Percentiles rank a stretch among this genome's conserved stretches.
Conservation (phyloP, 2,888 invertebrate genomes). For the Platerodrilus igneus region DNA sequence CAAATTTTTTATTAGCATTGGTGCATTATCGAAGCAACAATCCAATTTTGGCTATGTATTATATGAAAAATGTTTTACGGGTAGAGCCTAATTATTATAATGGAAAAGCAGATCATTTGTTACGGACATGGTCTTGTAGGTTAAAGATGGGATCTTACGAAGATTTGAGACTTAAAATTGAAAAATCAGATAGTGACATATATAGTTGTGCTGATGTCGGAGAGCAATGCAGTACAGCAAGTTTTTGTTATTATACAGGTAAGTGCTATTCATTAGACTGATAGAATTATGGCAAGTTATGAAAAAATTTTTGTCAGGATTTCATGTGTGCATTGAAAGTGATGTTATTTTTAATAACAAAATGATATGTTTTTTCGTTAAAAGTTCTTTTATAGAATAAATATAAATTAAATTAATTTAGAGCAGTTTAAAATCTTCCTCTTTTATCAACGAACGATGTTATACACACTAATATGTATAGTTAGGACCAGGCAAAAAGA, state of each 20-base stretch:
- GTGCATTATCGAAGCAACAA: constrained; percentile 61
- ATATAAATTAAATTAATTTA: no score
- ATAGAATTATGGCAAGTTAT: no score
- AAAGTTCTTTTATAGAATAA: no score
- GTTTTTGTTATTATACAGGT: no score
- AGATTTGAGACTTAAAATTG: constrained; percentile 28
- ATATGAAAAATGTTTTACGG: constrained; percentile 57
- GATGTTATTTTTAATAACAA: no score
- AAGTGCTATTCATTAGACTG: constrained; percentile 40
- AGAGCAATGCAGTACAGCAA: constrained; percentile 43
- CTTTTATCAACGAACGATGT: no score
- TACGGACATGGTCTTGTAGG: constrained; percentile 55
- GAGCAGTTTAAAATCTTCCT: no score
- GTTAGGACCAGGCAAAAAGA: no score
- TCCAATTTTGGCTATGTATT: constrained; percentile 57
- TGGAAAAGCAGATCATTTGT: constrained; percentile 51
- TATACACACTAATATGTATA: no score
- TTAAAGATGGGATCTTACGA: constrained; percentile 40
- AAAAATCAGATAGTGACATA: constrained; percentile 37
- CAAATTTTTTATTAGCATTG: constrained; percentile 65
- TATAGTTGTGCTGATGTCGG: constrained; percentile 44
- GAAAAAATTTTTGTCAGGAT: no score
- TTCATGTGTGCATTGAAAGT: no score
- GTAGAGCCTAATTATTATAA: constrained; percentile 51
- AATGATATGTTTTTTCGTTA: no score